Evolutionary conservation across 2,888 invertebrate genomes (phyloP).

Genomic region (Polia nebulosa): DNA sequence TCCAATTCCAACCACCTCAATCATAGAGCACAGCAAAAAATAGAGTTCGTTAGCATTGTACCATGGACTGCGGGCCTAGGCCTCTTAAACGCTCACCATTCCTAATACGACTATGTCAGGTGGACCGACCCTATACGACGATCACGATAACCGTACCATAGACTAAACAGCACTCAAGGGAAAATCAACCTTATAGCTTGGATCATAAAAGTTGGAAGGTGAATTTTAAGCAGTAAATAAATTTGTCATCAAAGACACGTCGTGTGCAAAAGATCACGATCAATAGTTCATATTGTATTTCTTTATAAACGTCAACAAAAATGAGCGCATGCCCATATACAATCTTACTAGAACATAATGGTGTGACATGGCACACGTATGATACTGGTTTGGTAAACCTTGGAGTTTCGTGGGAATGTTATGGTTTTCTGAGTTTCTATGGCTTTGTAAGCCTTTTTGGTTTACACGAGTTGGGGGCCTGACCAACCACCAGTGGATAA

Average conservation of each 20-base stretch:
- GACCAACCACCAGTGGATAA: too few relatives aligned
- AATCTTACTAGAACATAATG: constrained; percentile 59
- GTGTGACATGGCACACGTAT: constrained; percentile 60
- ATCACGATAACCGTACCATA: constrained; percentile 46
- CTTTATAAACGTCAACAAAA: constrained; percentile 84
- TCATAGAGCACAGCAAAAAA: constrained; percentile 60
- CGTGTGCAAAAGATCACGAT: constrained; percentile 84
- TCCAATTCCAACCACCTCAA: constrained; percentile 40
- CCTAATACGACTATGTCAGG: constrained; percentile 86
- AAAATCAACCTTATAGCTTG: constrained; percentile 52
- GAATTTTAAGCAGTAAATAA: constrained; percentile 23
- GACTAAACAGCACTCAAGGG: constrained; percentile 1
- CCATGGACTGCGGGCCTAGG: constrained; percentile 68
- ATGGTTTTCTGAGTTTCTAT: constrained; percentile 31
- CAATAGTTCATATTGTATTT: constrained; percentile 81
- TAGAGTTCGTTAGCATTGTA: constrained; percentile 67
- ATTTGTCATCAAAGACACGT: constrained; percentile 68
- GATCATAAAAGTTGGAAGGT: constrained; percentile 33
- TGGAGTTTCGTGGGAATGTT: constrained; percentile 61
- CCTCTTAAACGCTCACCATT: constrained; percentile 80
- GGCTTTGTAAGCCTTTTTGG: background rate
- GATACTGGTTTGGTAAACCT: constrained; percentile 57
- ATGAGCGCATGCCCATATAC: constrained; percentile 82
- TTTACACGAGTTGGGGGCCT: too few relatives aligned
- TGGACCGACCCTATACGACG: constrained; percentile 78